Conservation (phyloP, 1,140 invertebrate species). For the Nomia melanderi region DNA sequence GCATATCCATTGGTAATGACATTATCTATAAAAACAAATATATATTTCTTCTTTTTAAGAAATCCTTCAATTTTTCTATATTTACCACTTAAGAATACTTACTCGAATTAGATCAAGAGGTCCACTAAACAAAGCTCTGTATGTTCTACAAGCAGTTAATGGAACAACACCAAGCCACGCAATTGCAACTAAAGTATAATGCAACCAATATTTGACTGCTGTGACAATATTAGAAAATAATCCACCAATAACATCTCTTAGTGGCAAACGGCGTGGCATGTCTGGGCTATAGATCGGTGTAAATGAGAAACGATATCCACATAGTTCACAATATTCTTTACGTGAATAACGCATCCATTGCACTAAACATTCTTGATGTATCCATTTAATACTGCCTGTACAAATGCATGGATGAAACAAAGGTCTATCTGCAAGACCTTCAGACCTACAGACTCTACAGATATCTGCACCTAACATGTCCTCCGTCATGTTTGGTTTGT, state of each 20-base stretch:
- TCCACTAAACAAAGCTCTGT: conserved; percentile 94
- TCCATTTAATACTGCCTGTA: conserved; percentile 99
- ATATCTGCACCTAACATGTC: conserved; percentile 88
- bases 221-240: conserved; percentile 93
- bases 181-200: conserved; percentile 96
- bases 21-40: conserved; percentile 81
- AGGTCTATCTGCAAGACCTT: conserved; percentile 91
- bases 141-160: conserved; percentile 97
- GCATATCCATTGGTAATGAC: conserved; percentile 94
- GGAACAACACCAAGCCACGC: conserved; percentile 99
- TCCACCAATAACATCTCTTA: conserved; percentile 94
- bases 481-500: conserved; percentile 78
- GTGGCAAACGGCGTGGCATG: conserved; percentile 97
- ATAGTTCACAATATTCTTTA: conserved; percentile 99
- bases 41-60: not conserved
- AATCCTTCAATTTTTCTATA: conserved; percentile 4
- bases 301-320: conserved; percentile 98
- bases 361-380: conserved; percentile 96
- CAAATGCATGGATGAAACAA: conserved; percentile 99
- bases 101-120: conserved; percentile 88
- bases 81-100: conserved; percentile 35
- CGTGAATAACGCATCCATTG: conserved; percentile 97
- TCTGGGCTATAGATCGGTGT: conserved; percentile 99
- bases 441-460: conserved; percentile 98
- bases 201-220: conserved; percentile 97